These are phyloP conservation scores for Meandrina meandrites DNA, from an alignment of 92 coral and sea anemone species.

Conservation along the genomic window DNA sequence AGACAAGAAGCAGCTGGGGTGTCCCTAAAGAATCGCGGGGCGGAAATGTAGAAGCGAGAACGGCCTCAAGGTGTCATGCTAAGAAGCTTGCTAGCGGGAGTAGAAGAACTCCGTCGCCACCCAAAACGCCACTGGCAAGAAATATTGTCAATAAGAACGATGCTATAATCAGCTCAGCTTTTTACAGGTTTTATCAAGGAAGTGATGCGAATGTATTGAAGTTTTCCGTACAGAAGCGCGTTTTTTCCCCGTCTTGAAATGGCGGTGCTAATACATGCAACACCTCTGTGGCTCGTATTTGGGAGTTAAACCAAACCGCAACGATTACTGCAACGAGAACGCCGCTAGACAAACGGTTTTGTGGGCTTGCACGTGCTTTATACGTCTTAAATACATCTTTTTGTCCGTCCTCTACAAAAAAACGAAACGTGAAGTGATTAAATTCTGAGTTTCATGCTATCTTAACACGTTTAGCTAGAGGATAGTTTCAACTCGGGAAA, in stretches of 20 bases:
- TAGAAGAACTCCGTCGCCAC: not conserved
- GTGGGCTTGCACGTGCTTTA: not conserved
- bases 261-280: not conserved
- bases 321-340: not conserved
- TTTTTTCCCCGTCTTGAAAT: not conserved
- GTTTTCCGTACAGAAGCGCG: not conserved
- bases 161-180: not conserved
- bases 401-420: not conserved
- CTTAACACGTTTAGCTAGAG: not conserved
- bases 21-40: not conserved
- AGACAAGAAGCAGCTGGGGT: not conserved
- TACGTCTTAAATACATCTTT: not conserved
- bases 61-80: not conserved
- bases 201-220: not conserved
- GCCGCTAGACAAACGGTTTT: not conserved
- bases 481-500: not conserved
- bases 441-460: not conserved
- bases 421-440: not conserved
- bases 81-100: not conserved
- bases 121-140: not conserved
- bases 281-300: not conserved
- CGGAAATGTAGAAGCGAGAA: not conserved
- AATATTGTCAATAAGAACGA: not conserved
- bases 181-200: not conserved
- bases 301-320: not conserved